Base-by-base conservation (phyloP, 2,113 vertebrate species). In the Planiliza haematocheilus region DNA sequence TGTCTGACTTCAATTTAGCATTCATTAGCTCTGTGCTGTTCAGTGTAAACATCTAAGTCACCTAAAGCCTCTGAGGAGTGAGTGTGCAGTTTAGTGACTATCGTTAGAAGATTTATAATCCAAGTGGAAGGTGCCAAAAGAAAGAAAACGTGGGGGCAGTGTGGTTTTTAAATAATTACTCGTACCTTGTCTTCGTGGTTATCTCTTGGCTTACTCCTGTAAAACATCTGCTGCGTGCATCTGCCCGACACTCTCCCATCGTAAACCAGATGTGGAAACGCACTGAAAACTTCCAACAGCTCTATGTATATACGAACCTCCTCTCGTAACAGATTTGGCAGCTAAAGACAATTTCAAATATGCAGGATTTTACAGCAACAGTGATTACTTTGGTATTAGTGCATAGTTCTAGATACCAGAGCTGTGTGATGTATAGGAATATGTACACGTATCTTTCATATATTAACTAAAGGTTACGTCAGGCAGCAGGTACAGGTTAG, bases 311-410 rank as follows among this genome's bases (percentile, higher is more conserved):
- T 18, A n/a, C 56, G 7, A 45, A 30, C 5, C 24, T 30, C 21
- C n/a, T 18, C 68, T 74, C 0, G 21, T 24, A 51, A 79, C 63
- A 51, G 37, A 72, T 74, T 78, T 81, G 84, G 70, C 89, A 86
- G 78, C 76, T 61, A 56, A 61, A 82, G 72, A 82, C 37, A 0
- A 38, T 48, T 79, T 87, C 73, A 83, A 81, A 84, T 81, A 74
- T 43, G 80, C 73, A 79, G 77, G 79, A 85, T 71, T 69, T 79
- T 83, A 89, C 90, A 90, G 92, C 88, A 90, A 89, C 90, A 83
- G 78, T 81, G 89, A 93, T 91, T 88, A 92, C 92, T 94, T 94
- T 93, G 92, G 93, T 89, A 85, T 92, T 91, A 91, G 92, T 93
- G 93, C 91, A 87, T 90, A 92, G 70, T 74, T 89, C 85, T 86